Base-by-base conservation (phyloP, 2,797 vertebrate genomes). In the Peromyscus nudipes region DNA sequence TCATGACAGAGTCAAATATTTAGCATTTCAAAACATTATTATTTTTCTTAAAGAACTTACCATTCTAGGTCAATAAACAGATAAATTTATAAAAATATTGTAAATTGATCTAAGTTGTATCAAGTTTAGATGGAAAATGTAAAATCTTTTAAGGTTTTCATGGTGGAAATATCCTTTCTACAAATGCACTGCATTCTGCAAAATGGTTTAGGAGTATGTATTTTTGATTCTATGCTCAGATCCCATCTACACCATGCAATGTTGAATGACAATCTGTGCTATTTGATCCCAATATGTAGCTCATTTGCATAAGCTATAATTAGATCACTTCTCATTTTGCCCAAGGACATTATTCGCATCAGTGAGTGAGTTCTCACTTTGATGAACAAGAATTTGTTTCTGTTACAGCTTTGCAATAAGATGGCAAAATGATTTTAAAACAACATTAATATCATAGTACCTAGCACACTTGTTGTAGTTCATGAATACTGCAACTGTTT, bases 221-320 rank as follows among this genome's bases (percentile, higher is more conserved):
- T 25, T 27, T 81, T 76, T 88, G 73, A 6, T 67, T 93, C 31
- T 75, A 29, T 75, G 23, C 29, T 69, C 43, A 73, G 34, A 85
- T 62, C 11, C 16, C 49, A 79, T 57, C 5, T 71, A n/a, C 17
- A 25, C 4, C 55, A 57, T 34, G n/a, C 57, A 86, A 83, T 16
- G 2, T 4, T 75, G 29, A 71, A 80, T 67, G 60, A 2, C 19
- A 89, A 43, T 84, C 40, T 94, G 10, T 80, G 81, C 76, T 71
- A 11, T 64, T 84, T 96, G 55, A 87, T 93, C 31, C 76, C 7
- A 57, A 77, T 69, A 40, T 37, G 57, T 93, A 57, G 1, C 7
- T 95, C 25, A 79, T 87, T 91, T 90, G 46, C 93, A 83, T 62
- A 91, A 90, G 27, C 88, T 89, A 57, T 80, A 92, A 91, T 92